Conservation (phyloP, 2,797 vertebrate species). For the Columba guinea region DNA sequence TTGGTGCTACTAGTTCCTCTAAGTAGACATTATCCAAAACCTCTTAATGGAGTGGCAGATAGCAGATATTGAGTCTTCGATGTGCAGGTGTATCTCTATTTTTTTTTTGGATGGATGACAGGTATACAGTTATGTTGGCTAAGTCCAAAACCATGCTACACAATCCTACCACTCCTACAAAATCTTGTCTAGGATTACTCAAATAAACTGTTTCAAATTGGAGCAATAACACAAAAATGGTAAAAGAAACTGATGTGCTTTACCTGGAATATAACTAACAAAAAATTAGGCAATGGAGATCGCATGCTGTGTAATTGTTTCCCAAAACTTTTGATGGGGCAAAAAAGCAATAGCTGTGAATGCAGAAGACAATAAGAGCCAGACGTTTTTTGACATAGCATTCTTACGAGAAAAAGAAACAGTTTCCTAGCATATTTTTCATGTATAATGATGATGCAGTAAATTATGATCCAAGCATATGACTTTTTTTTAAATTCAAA, state of each 20-base stretch:
- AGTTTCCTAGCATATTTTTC: neutral
- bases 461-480: neutral
- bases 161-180: neutral
- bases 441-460: neutral
- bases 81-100: neutral
- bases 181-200: neutral
- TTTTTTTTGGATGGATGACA: neutral
- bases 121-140: neutral
- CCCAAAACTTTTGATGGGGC: neutral
- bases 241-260: neutral
- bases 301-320: neutral
- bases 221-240: rapidly evolving
- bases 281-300: neutral
- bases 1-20: neutral
- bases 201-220: neutral
- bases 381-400: neutral
- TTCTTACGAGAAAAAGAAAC: neutral
- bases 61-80: neutral
- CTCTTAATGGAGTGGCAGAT: neutral
- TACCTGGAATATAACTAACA: neutral
- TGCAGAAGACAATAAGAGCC: neutral
- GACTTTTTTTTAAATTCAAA: neutral
- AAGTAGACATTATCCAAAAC: neutral
- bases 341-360: neutral
- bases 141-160: neutral